Conservation (phyloP, 2,113 vertebrate genomes). For the Pollachius pollachius region DNA sequence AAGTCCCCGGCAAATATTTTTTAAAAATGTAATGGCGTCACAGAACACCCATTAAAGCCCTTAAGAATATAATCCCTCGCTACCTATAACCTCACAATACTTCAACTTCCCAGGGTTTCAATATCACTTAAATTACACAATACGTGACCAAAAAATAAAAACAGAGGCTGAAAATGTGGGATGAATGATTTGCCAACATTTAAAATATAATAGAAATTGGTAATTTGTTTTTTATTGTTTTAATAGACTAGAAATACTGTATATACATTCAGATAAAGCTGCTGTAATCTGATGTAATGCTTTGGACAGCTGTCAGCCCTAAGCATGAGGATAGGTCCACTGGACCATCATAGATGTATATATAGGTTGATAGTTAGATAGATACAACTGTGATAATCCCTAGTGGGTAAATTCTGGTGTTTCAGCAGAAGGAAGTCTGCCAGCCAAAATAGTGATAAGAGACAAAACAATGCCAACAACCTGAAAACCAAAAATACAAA, state of each 20-base stretch:
- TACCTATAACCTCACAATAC: constrained; percentile 45
- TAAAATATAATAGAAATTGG: constrained; percentile 6
- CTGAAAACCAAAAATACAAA: too few relatives aligned
- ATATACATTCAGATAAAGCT: constrained; percentile 45
- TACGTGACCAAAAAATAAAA: too few relatives aligned
- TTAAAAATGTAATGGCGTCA: constrained; percentile 47
- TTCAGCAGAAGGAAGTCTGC: too few relatives aligned
- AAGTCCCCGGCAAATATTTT: too few relatives aligned
- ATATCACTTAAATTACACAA: neutral
- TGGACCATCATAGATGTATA: too few relatives aligned
- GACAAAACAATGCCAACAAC: too few relatives aligned
- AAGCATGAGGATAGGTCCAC: constrained; percentile 36
- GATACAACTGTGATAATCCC: too few relatives aligned
- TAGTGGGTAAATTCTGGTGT: too few relatives aligned
- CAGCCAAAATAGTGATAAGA: too few relatives aligned
- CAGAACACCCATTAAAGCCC: constrained; percentile 59
- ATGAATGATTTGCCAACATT: constrained; percentile 31
- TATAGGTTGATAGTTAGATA: too few relatives aligned
- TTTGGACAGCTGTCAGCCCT: constrained; percentile 59
- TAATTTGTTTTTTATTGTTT: constrained; percentile 43
- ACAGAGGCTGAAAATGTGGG: neutral
- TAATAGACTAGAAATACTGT: constrained; percentile 43
- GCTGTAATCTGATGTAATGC: constrained; percentile 60
- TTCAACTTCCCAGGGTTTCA: constrained; percentile 33
- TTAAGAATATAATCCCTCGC: constrained; percentile 59